phyloP scores from a whole-genome alignment of 1,140 invertebrate species.

The Akabosia matsudoensis region DNA sequence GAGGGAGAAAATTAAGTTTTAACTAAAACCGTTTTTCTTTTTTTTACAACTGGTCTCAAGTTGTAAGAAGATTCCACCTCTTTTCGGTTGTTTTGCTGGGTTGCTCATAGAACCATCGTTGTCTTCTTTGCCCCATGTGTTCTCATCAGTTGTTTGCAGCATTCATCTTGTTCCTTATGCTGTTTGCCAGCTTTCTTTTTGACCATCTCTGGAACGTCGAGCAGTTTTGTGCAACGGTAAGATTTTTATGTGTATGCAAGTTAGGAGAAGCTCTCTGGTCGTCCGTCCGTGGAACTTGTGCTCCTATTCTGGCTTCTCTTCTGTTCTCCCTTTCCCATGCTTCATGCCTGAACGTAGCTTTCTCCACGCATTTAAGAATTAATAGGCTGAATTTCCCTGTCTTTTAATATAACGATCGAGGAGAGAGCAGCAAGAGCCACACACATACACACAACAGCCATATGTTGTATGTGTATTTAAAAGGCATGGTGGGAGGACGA shows the following conservation, averaged over 20 bases:
- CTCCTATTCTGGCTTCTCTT: neutral
- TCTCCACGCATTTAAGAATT: too few species aligned
- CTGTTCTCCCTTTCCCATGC: neutral
- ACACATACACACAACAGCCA: neutral
- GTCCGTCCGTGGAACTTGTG: neutral
- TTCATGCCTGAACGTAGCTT: neutral
- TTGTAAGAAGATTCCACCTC: neutral
- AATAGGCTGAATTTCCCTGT: neutral
- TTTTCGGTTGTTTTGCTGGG: neutral
- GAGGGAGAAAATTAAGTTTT: neutral
- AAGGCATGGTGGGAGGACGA: neutral
- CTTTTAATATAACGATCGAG: neutral
- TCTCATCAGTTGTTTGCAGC: neutral
- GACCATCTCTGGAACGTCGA: too few species aligned
- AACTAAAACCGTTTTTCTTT: neutral
- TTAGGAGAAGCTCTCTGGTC: neutral
- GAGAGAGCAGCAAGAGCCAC: neutral
- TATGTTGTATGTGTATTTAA: too few species aligned
- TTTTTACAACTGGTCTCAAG: neutral
- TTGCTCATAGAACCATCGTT: neutral
- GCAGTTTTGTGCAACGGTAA: neutral
- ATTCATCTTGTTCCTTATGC: neutral
- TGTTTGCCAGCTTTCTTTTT: neutral
- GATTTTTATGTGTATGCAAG: neutral
- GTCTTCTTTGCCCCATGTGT: neutral